Base-by-base conservation (phyloP, 2,113 vertebrate genomes). In the Odobenus rosmarus region DNA sequence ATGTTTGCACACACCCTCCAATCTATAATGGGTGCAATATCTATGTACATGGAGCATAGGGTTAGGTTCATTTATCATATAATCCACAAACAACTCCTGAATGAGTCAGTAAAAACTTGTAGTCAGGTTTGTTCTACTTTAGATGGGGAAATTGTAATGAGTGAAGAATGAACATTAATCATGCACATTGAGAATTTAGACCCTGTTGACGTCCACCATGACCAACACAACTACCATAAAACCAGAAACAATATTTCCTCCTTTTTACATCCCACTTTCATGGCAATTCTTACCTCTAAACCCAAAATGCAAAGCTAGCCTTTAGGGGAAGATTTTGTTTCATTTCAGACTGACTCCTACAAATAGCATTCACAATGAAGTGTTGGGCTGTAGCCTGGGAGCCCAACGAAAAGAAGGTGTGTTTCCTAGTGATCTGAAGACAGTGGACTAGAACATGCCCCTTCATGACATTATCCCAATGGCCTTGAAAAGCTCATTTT, bases 21-120 rank as follows among this genome's bases (percentile, higher is more conserved):
- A 16, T 9, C 71, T 5, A 12, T 7, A 42, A 7, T 8, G 24
- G 31, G 57, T 14, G 0, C 4, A 4, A 6, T 2, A 8, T 61
- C 28, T 36, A 2, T 31, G 33, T 16, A 36, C 3, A 8, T 36
- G 69, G 18, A 24, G 42, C 13, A 31, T 7, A 55, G 12, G 7
- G 55, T 31, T 7, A 7, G 19, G 33, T 19, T 80, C 14, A 26
- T 42, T 64, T 67, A 51, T 49, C 42, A 46, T 19, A 4, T 24
- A 33, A 88, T 12, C 55, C 55, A 53, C 16, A 61, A 49, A 67
- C 10, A 16, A 16, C 10, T 26, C 13, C 59, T 74, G 11, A 28
- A 5, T 14, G 10, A 21, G 7, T 79, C 64, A 36, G 8, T 24
- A 33, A 23, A 46, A 33, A 3, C 14, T 4, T 5, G 11, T 5